phyloP scores from a whole-genome alignment of 2,797 vertebrate genomes.

The Kryptolebias ocellatus region DNA sequence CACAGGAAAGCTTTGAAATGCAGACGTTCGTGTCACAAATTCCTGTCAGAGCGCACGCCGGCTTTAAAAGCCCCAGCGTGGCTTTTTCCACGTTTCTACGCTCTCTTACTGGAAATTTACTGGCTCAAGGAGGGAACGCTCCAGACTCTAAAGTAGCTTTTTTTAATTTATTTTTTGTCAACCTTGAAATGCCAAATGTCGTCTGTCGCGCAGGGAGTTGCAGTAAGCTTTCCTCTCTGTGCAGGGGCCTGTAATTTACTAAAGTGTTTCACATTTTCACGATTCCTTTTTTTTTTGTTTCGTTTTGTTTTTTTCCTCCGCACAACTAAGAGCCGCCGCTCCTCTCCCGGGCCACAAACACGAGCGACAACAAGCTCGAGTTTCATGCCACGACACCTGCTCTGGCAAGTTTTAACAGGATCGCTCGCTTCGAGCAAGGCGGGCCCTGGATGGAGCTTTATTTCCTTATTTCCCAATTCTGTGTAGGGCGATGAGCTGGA shows the following conservation, averaged over 20 bases:
- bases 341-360: neutral
- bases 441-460: neutral
- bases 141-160: neutral
- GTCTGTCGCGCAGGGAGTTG: neutral
- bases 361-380: conserved; percentile 1
- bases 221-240: neutral
- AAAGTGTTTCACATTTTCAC: neutral
- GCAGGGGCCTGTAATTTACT: neutral
- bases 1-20: neutral
- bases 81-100: neutral
- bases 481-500: neutral
- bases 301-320: too few relatives aligned
- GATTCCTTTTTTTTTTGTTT: neutral
- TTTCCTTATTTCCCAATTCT: conserved; percentile 9
- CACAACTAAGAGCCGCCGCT: neutral
- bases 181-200: conserved; percentile 10
- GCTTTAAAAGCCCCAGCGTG: too few relatives aligned
- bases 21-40: neutral
- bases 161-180: neutral
- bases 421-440: neutral
- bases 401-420: conserved; percentile 42
- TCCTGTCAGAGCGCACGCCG: neutral
- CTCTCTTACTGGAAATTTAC: conserved; percentile 13
- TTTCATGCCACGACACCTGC: conserved; percentile 16
- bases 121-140: neutral